Base-by-base conservation (phyloP, 2,888 invertebrate species). In the Drosophila bunnanda region DNA sequence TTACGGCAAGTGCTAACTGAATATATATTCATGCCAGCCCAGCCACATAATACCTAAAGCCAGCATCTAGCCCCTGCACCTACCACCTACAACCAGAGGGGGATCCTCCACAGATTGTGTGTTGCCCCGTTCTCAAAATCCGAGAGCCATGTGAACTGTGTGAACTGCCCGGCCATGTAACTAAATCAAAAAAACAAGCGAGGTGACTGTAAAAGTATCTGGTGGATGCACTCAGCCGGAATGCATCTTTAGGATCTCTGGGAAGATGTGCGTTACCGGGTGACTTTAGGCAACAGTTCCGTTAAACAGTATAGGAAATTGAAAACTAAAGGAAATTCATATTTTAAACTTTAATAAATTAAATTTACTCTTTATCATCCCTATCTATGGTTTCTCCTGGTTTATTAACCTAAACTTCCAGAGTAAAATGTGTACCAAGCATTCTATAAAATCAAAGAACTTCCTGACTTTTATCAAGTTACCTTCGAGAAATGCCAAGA, bases 1-100 rank as follows among this genome's bases (percentile, higher is more conserved):
- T 82, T 86, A 82, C 82, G 59, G 57, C 85, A 82, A 86, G 89
- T 82, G 88, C 84, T 86, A 82, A 82, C 59, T 70, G 78, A 73
- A 80, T 77, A 73, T 78, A 46, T 28, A 46, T 46, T 73, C 65
- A 75, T 69, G 77, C 46, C 52, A 44, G 41, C 43, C 52, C 46
- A 64, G 73, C 79, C 32, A 32, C 50, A 50, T 50, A 50, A 50
- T 50, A 32, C 50, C 48, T 13, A 30, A 48, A 48, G 48, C 48
- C 48, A 48, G 30, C 48, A 48, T 28, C 17, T 13, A 7, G 13
- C 82, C 82, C 77, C 50, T 25, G 34, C 64, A 6, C 15, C 48
- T 32, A 36, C 53, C 41, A 38, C 30, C 62, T 9, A 50, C 50
- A 46, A 17, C 43, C 50, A 7, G 61, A 43, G 69, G 82, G 87